A percentile compares a stretch with the other conserved stretches of the same genome.
phyloP scores from a whole-genome alignment of 2,888 invertebrate species.

The Trichacis sp. region DNA sequence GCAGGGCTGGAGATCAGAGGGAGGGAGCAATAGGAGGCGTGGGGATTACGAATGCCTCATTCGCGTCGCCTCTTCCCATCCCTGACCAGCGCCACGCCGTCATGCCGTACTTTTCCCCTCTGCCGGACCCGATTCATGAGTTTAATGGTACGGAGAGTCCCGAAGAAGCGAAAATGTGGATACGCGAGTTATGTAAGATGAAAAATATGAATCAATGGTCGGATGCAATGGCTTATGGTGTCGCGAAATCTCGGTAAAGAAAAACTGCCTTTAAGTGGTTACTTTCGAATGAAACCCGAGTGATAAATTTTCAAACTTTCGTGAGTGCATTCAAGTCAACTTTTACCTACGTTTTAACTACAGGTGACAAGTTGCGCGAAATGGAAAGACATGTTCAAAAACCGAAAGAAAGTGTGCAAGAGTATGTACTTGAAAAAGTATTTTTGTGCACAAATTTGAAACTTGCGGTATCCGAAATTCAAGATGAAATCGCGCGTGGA shows the following conservation, averaged over 20 bases:
- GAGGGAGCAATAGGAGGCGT: too few species aligned
- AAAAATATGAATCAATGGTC: constrained; percentile 9
- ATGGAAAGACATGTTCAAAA: constrained; percentile 11
- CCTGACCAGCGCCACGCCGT: too few species aligned
- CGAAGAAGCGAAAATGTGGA: constrained; percentile 9
- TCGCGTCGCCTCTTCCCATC: too few species aligned
- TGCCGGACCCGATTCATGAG: too few species aligned
- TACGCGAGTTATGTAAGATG: constrained; percentile 1
- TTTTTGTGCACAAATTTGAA: constrained; percentile 1
- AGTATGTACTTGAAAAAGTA: constrained; percentile 12
- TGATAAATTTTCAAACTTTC: not conserved
- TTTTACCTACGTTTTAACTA: not conserved
- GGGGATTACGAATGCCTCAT: too few species aligned
- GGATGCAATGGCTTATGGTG: constrained; percentile 3
- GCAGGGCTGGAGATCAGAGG: too few species aligned
- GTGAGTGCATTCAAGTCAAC: not conserved
- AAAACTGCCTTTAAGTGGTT: constrained; percentile 12
- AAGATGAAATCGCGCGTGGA: not conserved
- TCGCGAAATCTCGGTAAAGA: constrained; percentile 7
- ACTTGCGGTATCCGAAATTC: not conserved
- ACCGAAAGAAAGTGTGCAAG: not conserved
- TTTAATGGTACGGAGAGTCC: too few species aligned
- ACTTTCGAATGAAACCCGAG: not conserved
- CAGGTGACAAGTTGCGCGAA: not conserved
- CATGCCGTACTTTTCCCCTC: too few species aligned